A percentile compares a stretch with the other conserved stretches of the same genome.
phyloP scores from a whole-genome alignment of 1,140 invertebrate species.

The Araneus ventricosus region DNA sequence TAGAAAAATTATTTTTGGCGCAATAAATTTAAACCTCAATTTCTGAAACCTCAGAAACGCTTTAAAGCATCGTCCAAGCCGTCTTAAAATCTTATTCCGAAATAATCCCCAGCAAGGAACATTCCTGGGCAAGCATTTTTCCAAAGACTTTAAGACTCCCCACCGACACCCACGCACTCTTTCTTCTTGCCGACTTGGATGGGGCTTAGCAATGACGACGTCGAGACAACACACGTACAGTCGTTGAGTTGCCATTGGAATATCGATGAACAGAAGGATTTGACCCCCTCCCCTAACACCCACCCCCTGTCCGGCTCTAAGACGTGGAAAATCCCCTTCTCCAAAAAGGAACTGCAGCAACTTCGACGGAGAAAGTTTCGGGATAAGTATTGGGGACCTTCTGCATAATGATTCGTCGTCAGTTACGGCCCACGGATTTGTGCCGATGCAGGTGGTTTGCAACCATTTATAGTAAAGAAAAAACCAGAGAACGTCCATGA shows the following conservation, averaged over 20 bases:
- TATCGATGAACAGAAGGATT: conserved; percentile 52
- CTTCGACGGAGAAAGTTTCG: neutral
- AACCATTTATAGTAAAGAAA: too few relatives aligned
- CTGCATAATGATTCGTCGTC: neutral
- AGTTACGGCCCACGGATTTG: too few relatives aligned
- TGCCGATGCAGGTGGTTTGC: too few relatives aligned
- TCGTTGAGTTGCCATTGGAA: neutral
- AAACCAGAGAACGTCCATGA: too few relatives aligned
- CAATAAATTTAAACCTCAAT: too few relatives aligned
- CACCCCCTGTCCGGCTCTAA: conserved; percentile 15
- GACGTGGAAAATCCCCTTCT: conserved; percentile 43
- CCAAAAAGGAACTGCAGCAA: conserved; percentile 32
- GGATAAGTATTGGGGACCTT: conserved; percentile 30
- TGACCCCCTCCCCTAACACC: neutral
- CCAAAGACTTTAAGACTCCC: conserved; percentile 18
- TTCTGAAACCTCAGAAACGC: too few relatives aligned
- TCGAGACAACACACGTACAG: conserved; percentile 18
- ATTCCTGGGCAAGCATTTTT: neutral
- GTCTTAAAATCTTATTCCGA: too few relatives aligned
- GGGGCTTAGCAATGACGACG: conserved; percentile 38
- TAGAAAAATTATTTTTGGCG: too few relatives aligned
- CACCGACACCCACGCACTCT: neutral
- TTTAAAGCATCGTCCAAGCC: too few relatives aligned
- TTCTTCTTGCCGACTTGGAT: conserved; percentile 1
- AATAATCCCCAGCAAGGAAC: neutral